These are phyloP conservation scores for Ptilonorhynchus violaceus DNA, from an alignment of 2,113 vertebrate species.

Conservation along the genomic window DNA sequence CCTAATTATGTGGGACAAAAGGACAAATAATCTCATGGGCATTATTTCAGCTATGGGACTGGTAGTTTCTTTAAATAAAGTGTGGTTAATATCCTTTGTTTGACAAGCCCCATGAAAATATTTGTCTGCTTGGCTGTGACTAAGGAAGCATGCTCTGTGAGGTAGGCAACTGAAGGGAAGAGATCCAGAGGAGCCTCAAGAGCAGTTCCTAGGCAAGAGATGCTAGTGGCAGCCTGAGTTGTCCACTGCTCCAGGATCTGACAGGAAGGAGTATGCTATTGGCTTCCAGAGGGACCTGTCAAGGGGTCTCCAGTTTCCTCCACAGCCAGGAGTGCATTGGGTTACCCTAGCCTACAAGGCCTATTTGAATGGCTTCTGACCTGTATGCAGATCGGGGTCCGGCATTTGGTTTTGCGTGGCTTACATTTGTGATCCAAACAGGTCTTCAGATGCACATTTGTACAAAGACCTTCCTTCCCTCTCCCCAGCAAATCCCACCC, in stretches of 20 bases:
- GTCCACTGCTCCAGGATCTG: neutral
- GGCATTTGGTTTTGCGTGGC: neutral
- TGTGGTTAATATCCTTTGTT: neutral
- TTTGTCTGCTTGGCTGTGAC: neutral
- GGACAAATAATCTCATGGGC: neutral
- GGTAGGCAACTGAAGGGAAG: neutral
- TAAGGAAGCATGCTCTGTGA: accelerated
- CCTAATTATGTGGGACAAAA: neutral
- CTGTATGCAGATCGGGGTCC: neutral
- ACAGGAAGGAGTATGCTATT: neutral
- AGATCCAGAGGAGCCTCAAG: neutral
- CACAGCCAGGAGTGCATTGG: neutral
- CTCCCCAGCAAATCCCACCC: neutral
- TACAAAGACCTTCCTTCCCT: neutral
- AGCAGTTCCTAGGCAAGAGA: neutral
- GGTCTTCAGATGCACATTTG: neutral
- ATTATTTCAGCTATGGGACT: neutral
- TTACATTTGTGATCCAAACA: neutral
- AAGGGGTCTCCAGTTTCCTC: neutral
- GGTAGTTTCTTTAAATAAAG: neutral
- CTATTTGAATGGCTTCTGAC: neutral
- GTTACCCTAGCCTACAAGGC: neutral
- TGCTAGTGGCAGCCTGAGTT: neutral
- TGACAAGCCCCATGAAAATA: neutral
- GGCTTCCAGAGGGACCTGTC: neutral